phyloP scores from a whole-genome alignment of 2,888 invertebrate species.

The Thyatira batis region DNA sequence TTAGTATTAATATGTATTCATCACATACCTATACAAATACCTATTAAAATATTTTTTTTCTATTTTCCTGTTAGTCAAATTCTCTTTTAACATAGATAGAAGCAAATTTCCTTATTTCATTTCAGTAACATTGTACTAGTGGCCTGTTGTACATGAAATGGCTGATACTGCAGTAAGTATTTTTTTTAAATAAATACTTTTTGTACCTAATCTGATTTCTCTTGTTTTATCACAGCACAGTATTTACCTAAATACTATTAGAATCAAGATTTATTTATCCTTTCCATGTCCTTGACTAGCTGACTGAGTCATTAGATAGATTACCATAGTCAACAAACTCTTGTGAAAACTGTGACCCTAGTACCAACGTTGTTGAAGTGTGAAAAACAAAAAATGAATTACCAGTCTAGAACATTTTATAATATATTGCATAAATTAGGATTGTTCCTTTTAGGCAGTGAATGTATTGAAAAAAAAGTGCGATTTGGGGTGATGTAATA shows the following conservation, averaged over 20 bases:
- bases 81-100: neutral
- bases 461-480: neutral
- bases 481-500: constrained; percentile 2
- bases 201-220: neutral
- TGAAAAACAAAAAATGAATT: neutral
- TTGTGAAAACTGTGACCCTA: neutral
- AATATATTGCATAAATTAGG: neutral
- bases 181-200: neutral
- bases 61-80: neutral
- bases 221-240: neutral
- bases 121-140: neutral
- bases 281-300: constrained; percentile 2
- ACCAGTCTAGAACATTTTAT: too few species aligned
- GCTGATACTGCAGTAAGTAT: neutral
- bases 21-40: too few species aligned
- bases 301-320: neutral
- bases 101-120: neutral
- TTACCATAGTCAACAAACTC: neutral
- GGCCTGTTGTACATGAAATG: neutral
- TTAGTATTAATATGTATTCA: too few species aligned
- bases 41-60: too few species aligned
- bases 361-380: neutral
- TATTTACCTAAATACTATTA: neutral
- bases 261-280: neutral
- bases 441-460: neutral